A percentile compares a stretch with the other conserved stretches of the same genome.
phyloP scores from a whole-genome alignment of 2,888 invertebrate genomes.

The Yponomeuta plumbellus region DNA sequence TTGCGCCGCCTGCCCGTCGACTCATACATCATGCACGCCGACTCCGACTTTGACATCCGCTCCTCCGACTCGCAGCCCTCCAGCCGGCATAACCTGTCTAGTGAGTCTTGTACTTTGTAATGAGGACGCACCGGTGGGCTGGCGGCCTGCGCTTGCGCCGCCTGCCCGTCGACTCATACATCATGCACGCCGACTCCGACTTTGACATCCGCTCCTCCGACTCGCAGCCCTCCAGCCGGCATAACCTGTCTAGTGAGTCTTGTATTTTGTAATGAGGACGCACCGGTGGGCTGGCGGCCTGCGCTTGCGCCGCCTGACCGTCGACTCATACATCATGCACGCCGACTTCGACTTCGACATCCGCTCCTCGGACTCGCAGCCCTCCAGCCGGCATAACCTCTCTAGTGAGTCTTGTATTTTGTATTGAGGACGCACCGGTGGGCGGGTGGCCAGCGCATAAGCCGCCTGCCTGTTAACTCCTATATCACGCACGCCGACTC shows the following conservation, averaged over 20 bases:
- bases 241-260: slow-evolving; percentile 52
- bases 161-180: slow-evolving; percentile 33
- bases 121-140: slow-evolving; percentile 47
- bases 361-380: slow-evolving; percentile 46
- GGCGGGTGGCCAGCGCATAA: slow-evolving; percentile 61
- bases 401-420: slow-evolving; percentile 41
- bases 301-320: slow-evolving; percentile 49
- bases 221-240: slow-evolving; percentile 40
- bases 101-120: slow-evolving; percentile 36
- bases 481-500: slow-evolving; percentile 83
- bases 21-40: slow-evolving; percentile 78
- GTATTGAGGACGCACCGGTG: slow-evolving; percentile 44
- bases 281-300: slow-evolving; percentile 57
- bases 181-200: slow-evolving; percentile 85
- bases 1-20: slow-evolving; percentile 42
- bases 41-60: slow-evolving; percentile 82
- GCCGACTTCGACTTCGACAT: slow-evolving; percentile 84
- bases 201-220: slow-evolving; percentile 74
- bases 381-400: slow-evolving; percentile 44
- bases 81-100: slow-evolving; percentile 46
- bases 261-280: slow-evolving; percentile 41
- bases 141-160: slow-evolving; percentile 63
- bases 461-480: slow-evolving; percentile 32
- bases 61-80: slow-evolving; percentile 41
- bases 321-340: slow-evolving; percentile 72